phyloP scores from a whole-genome alignment of 1,140 invertebrate species.

The Platorchestia sp. region DNA sequence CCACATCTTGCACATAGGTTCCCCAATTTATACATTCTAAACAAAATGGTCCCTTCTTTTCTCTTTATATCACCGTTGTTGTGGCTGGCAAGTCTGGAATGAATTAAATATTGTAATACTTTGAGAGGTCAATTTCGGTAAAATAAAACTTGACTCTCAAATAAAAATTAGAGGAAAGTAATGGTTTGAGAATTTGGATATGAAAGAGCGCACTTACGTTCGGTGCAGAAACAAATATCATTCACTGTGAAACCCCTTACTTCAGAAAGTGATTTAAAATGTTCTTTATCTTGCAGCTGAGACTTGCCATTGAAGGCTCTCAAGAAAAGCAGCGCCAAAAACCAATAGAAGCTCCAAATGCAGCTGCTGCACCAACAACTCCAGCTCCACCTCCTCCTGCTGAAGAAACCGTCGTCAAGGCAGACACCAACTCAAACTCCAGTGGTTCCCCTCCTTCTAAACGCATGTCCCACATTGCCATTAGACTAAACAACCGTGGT shows the following conservation, averaged over 20 bases:
- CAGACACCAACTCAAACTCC: not conserved
- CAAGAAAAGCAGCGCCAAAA: constrained; percentile 32
- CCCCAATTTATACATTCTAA: too few relatives aligned
- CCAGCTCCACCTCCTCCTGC: not conserved
- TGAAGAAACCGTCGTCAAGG: not conserved
- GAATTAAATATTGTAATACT: too few relatives aligned
- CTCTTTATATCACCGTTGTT: too few relatives aligned
- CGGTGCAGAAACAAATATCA: too few relatives aligned
- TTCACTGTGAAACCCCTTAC: not conserved
- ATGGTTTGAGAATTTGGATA: too few relatives aligned
- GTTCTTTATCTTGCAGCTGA: constrained; percentile 9
- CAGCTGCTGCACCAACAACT: not conserved
- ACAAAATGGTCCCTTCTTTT: too few relatives aligned
- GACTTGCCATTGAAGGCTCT: constrained; percentile 22
- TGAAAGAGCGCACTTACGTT: too few relatives aligned
- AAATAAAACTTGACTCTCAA: too few relatives aligned
- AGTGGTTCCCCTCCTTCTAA: not conserved
- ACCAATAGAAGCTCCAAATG: not conserved
- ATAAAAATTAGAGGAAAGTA: too few relatives aligned
- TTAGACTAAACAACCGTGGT: not conserved
- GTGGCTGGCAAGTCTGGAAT: too few relatives aligned
- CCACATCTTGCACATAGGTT: too few relatives aligned
- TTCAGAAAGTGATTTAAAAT: not conserved
- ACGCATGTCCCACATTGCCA: not conserved
- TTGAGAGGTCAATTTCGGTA: too few relatives aligned